Percentiles rank a stretch among this genome's conserved stretches.
These are phyloP conservation scores for Drosophila serrata DNA, from an alignment of 1,140 invertebrate genomes.

Conservation along the genomic window DNA sequence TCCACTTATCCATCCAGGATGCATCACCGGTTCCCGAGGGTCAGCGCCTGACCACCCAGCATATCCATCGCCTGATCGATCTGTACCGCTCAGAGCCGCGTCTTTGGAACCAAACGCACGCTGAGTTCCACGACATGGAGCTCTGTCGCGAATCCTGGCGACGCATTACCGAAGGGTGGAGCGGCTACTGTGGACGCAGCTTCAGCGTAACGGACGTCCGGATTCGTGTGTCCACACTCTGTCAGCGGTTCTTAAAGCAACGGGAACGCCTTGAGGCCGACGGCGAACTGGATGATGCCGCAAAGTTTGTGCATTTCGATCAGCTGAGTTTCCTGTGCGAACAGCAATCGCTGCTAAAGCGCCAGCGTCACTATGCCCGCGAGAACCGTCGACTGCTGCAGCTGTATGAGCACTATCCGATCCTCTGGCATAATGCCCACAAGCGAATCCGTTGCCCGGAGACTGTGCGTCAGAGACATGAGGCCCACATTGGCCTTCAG, in stretches of 20 bases:
- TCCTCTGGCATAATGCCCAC: conserved; percentile 74
- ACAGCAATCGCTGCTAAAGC: conserved; percentile 65
- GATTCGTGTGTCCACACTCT: conserved; percentile 68
- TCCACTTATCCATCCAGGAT: conserved; percentile 8
- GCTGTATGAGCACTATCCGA: conserved; percentile 74
- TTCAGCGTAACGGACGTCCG: conserved; percentile 69
- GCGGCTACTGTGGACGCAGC: conserved; percentile 52
- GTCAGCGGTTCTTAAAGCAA: conserved; percentile 72
- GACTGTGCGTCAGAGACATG: conserved; percentile 26
- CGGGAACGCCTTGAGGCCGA: conserved; percentile 69
- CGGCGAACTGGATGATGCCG: conserved; percentile 60
- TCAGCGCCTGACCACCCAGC: conserved; percentile 52
- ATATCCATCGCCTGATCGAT: conserved; percentile 66
- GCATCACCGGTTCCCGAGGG: conserved; percentile 28
- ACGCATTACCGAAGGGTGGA: conserved; percentile 59
- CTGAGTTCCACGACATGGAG: conserved; percentile 58
- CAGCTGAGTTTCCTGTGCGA: conserved; percentile 64
- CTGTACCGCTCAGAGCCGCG: conserved; percentile 59
- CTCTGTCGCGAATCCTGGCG: conserved; percentile 68
- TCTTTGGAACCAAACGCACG: conserved; percentile 70
- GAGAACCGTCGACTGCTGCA: conserved; percentile 72
- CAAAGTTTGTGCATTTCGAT: conserved; percentile 70
- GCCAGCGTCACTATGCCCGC: conserved; percentile 53
- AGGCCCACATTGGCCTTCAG: conserved; percentile 48
- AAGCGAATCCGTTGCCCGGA: conserved; percentile 44